Evolutionary conservation across 2,888 invertebrate genomes (phyloP), one percentile per base, ranked within the genome.

Genomic region (Teinopalpus imperialis): DNA sequence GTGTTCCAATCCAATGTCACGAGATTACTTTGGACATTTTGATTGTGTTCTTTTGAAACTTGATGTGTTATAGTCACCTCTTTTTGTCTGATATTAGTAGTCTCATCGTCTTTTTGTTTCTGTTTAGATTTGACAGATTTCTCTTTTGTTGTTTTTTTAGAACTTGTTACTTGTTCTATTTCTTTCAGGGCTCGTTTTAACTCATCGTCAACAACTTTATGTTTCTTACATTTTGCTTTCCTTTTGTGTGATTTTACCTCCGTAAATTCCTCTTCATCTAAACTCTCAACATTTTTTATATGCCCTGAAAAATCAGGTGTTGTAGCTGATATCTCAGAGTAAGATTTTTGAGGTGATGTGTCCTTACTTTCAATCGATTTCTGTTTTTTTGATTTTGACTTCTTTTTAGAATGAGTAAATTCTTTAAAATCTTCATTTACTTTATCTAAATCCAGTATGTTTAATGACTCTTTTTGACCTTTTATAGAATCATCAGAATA

Each of bases 1-100:
- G 74, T 67, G 52, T 86, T 87, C 87, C 87, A 88, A 53, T 88
- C 83, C 48, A 82, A 62, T 14, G 75, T 71, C 30, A 74, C 65
- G 23, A 71, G 32, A 43, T 57, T 63, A 51, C 63, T 31, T 18
- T 42, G 21, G 4, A 34, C 16, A 45, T 46, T 30, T 29, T 36
- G 26, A 30, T 31, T 8, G 16, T 30, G 3, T 18, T 18, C 2
- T 2, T 20, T 16, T 1, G 8, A 27, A 13, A 10, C 12, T 5
- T 1, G 20, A n/a, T 26, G 16, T 30, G 26, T 4, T 8, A 4
- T 42, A 32, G 43, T 41, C 5, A 2, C 0, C 1, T 8, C 8
- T 18, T 36, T 40, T 14, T 47, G 39, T 40, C 61, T 62, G 1
- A 12, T 2, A 18, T 13, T n/a, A 24, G 2, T 4, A 20, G 1